These are phyloP conservation scores for Apocrypta bakeri DNA, from an alignment of 1,140 invertebrate species.

Conservation along the genomic window DNA sequence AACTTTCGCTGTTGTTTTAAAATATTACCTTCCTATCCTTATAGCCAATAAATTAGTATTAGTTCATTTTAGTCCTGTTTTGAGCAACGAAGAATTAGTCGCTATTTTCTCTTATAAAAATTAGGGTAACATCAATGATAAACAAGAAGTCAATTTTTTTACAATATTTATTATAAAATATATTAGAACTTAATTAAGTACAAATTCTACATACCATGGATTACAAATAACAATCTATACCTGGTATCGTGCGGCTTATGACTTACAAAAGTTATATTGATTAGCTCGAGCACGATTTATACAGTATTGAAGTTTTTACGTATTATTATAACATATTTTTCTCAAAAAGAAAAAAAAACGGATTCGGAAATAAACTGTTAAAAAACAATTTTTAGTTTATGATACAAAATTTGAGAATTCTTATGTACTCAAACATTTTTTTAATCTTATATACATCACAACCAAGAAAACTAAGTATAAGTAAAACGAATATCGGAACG, in stretches of 20 bases:
- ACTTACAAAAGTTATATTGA: conserved; percentile 6
- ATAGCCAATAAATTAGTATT: too few species aligned
- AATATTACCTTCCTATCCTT: not conserved
- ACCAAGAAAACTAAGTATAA: conserved; percentile 48
- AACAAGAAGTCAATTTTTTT: conserved; percentile 40
- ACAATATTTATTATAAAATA: conserved; percentile 68
- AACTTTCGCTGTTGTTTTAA: conserved; percentile 7
- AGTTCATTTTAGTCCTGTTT: too few species aligned
- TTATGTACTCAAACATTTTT: conserved; percentile 30
- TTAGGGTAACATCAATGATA: conserved; percentile 5
- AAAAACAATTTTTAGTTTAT: conserved; percentile 39
- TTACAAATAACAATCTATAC: conserved; percentile 56
- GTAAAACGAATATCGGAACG: conserved; percentile 3
- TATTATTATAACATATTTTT: conserved; percentile 36
- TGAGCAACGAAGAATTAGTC: too few species aligned
- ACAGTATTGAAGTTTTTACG: conserved; percentile 36
- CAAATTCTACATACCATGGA: conserved; percentile 65
- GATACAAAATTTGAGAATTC: conserved; percentile 30
- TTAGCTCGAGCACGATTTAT: conserved; percentile 53
- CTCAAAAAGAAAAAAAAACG: conserved; percentile 33
- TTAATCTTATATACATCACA: conserved; percentile 47
- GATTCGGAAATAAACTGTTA: not conserved
- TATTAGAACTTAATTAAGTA: conserved; percentile 67
- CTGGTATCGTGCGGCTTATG: conserved; percentile 26
- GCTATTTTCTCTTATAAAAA: too few species aligned